These are phyloP conservation scores for Hafferia zeledoni DNA, from an alignment of 2,797 vertebrate species.

Conservation along the genomic window DNA sequence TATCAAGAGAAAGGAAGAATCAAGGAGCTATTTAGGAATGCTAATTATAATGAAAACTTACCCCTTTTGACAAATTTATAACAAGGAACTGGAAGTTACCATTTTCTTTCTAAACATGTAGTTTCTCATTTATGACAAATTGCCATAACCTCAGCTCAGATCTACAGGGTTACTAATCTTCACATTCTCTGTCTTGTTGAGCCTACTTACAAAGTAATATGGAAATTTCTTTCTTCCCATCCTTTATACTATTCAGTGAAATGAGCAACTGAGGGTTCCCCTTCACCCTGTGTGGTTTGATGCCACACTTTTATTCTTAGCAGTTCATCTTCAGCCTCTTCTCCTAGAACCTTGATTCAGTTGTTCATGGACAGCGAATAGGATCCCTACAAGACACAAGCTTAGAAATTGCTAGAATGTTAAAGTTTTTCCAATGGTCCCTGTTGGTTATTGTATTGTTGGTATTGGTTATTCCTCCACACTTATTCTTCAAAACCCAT, in stretches of 20 bases:
- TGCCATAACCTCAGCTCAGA: neutral
- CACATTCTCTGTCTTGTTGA: neutral
- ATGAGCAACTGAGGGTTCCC: neutral
- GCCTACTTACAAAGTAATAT: neutral
- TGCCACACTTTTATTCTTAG: neutral
- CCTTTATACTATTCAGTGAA: neutral
- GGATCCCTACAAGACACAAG: neutral
- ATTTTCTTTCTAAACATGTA: neutral
- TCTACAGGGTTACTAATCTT: neutral
- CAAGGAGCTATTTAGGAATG: neutral
- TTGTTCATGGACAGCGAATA: neutral
- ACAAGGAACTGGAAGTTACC: neutral
- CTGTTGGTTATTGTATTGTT: neutral
- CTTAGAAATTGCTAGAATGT: neutral
- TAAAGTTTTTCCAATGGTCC: neutral
- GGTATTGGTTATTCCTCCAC: neutral
- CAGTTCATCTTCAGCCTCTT: neutral
- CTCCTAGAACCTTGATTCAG: neutral
- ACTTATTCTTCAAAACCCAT: neutral
- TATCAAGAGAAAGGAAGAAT: neutral
- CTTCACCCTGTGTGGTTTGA: neutral
- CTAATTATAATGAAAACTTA: neutral
- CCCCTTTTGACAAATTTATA: neutral
- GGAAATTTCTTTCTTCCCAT: neutral
- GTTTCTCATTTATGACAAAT: neutral